Base-by-base conservation (phyloP, 1,140 invertebrate species). In the Sinonovacula constricta region DNA sequence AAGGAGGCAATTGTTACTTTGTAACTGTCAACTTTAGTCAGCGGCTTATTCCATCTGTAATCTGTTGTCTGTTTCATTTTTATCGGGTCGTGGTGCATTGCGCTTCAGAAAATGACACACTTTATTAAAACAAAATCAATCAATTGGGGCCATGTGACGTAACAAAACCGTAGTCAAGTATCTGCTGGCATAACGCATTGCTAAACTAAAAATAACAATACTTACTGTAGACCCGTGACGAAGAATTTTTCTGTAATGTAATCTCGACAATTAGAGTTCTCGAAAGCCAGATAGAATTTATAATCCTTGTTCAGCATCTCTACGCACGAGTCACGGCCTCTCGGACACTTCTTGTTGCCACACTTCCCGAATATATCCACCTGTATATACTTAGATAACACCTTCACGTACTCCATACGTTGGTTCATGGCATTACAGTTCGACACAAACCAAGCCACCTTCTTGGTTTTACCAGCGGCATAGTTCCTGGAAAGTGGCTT, bases 271-370 rank as follows among this genome's bases (percentile, higher is more conserved):
- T 92, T 91, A 10, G 88, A 88, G 72, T 92, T 92, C 74, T 92
- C 92, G 88, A 99, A 99, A 0, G 97, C 96, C 57, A 99, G 92
- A 90, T 99, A 99, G 92, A 99, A 99, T 90, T 99, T 99, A 92
- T 99, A 99, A 65, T 98, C 95, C 63, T 93, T 94, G 86, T 97
- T 95, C n/a, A 99, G 93, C 93, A 97, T 95, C 45, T 96, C 94
- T 85, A 97, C 96, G 86, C 97, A 99, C 85, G 95, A 94, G 81
- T 95, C 94, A 0, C 95, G 94, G 30, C 94, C 83, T 57, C 96
- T 75, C 0, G 82, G 81, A 77, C 90, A 91, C 7, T 70, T 68
- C 10, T 83, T 33, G 14, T 53, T 77, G 3, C 88, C 89, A 90
- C 95, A 96, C 0, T 68, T 77, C n/a, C 95, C 95, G 81, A 93